Percentiles rank a stretch among this genome's conserved stretches.
phyloP scores from a whole-genome alignment of 2,113 vertebrate species.

The Falcunculus frontatus region DNA sequence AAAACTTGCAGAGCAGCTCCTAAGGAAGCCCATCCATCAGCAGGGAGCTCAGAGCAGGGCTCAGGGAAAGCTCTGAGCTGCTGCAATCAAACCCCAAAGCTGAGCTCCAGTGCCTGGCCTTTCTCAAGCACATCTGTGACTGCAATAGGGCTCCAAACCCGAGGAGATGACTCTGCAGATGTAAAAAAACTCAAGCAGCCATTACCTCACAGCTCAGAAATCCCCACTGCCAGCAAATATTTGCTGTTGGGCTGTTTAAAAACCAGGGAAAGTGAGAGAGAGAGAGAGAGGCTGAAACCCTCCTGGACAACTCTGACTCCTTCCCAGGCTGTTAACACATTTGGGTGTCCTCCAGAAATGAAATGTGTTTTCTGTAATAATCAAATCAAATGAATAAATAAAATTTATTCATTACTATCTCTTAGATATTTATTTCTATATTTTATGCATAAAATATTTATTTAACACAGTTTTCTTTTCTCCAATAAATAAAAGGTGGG shows the following conservation, averaged over 20 bases:
- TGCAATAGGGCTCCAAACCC: constrained; percentile 24
- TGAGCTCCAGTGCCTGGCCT: background rate
- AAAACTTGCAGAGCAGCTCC: background rate
- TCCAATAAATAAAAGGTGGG: background rate
- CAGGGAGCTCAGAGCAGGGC: background rate
- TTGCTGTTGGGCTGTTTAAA: background rate
- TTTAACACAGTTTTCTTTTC: background rate
- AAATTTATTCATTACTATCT: background rate
- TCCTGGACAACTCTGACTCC: background rate
- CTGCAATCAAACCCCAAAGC: background rate
- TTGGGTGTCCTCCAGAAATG: background rate
- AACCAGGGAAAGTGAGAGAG: background rate
- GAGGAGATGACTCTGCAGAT: constrained; percentile 56
- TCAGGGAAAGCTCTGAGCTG: background rate
- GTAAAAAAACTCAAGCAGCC: background rate
- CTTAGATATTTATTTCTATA: background rate
- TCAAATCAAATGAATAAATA: background rate
- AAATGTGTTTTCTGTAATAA: background rate
- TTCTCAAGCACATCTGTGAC: background rate
- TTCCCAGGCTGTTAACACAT: background rate
- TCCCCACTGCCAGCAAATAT: constrained; percentile 20
- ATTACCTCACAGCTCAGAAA: constrained; percentile 50
- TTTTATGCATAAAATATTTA: background rate
- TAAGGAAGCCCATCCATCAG: rapidly evolving
- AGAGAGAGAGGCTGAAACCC: background rate